Evolutionary conservation across 2,797 vertebrate genomes (phyloP), one percentile per base, ranked within the genome.

Genomic region (Luscinia luscinia): DNA sequence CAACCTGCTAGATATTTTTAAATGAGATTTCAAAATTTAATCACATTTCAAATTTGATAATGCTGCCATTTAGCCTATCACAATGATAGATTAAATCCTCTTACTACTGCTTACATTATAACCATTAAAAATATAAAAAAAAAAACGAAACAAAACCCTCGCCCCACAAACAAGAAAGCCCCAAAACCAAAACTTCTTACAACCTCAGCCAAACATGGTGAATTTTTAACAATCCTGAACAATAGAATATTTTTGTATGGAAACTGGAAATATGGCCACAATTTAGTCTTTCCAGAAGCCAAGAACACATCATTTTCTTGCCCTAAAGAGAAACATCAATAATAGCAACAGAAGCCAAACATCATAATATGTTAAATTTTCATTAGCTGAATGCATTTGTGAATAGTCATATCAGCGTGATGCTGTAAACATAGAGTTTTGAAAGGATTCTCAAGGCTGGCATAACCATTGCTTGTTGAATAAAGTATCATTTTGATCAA

Each of bases 21-120:
- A 84, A 83, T 63, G 15, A 84, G 17, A 83, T 93, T 87, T 85
- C 30, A 80, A 77, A 46, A 80, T 57, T 67, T 85, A 85, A 77
- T 88, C 34, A 1, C 36, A 76, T 74, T 77, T 89, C 9, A 45
- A 55, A 77, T 67, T 69, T 79, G 32, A 55, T 77, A 80, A 93
- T 61, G 15, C 11, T 89, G 16, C 12, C 10, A 57, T 70, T 92
- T 94, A 91, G 7, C 19, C 80, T 77, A 64, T 67, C 4, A 32
- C 11, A 72, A 40, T 10, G 12, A 32, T 52, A 48, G 18, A 48
- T 59, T 61, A 75, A 90, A 87, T 79, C 24, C 6, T 70, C 26
- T 76, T 66, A 76, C 12, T 76, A 11, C 10, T 70, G 5, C 9
- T 87, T 83, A 21, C 20, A 38, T 66, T 12, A 41, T 34, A 73